Base-by-base conservation (phyloP, 2,797 vertebrate genomes). In the Notolabrus celidotus region DNA sequence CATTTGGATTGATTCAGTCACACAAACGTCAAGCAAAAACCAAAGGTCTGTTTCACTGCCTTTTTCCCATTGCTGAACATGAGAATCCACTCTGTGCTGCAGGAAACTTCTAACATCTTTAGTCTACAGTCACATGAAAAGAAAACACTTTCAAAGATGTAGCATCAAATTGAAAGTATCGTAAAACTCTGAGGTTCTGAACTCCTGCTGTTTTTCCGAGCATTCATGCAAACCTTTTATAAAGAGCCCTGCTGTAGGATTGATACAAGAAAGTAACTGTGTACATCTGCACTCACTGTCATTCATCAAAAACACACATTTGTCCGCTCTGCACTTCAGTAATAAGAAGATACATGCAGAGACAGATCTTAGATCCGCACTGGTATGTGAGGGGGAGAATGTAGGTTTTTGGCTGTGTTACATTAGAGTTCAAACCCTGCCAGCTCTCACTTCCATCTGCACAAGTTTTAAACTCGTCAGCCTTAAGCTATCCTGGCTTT, bases 351-450 rank as follows among this genome's bases (percentile, higher is more conserved):
- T 86, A 65, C 92, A 74, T 89, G 94, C 91, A 92, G 82, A 71
- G 92, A 86, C 93, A 93, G 82, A 92, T 92, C 85, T 80, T 19
- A 71, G 70, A 78, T 86, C 63, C 70, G 69, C 80, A 77, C 46
- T 86, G 93, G 93, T 92, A 93, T 94, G 91, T 82, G 86, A 79
- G 57, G 39, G 22, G 41, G 41, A 36, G 50, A 76, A 53, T 66
- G 62, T 45, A 23, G 61, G 42, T 79, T 62, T 83, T 73, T 77
- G 74, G 76, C 75, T 75, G 71, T 47, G 46, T 62, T 69, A 61
- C 52, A 67, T 68, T 86, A 34, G 53, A 62, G 71, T 84, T 85
- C 69, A 77, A 75, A 63, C 61, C 43, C 83, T 88, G 77, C 74
- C 88, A 74, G 61, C 67, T 52, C 70, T 59, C 34, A 75, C 80